Base-by-base conservation (phyloP, 64 coral and sea anemone species). In the Exaiptasia diaphana region DNA sequence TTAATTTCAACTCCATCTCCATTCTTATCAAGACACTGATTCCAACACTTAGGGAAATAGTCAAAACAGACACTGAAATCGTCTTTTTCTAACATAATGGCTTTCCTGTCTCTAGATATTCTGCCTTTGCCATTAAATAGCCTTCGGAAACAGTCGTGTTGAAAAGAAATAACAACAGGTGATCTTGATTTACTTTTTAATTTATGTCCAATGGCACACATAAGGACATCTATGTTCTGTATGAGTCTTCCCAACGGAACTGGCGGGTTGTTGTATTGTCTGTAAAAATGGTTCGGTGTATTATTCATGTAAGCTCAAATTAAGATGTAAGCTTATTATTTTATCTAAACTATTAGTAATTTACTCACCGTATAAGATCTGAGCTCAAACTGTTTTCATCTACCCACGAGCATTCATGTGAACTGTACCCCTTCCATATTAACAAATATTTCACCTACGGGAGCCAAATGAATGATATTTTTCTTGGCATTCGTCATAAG, bases 1-100 rank as follows among this genome's bases (percentile, higher is more conserved):
- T 87, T 77, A 77, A 87, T 77, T 34, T 43, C 27, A 23, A 65
- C 58, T 6, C 73, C 73, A 77, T 87, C 81, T 73, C 72, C 83
- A 53, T 87, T 76, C 53, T 87, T 75, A 61, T 87, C 83, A 38
- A 87, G 20, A 27, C 37, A 87, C 35, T 77, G 55, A 50, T 87
- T 45, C 71, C 74, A 87, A 33, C 9, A 31, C 22, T 39, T 5
- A 29, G 32, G 55, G 31, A 77, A 78, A 68, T 87, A 49, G n/a
- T n/a, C n/a, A n/a, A n/a, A n/a, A 27, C 72, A 78, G 15, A 33
- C 41, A 45, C 69, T 28, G 68, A 87, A 87, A 41, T 77, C 84
- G 4, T 76, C 27, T 38, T 37, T 29, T 14, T 48, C 40, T 24
- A 76, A 76, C 69, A 86, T 62, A 28, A 57, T 76, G 38, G 73